Evolutionary conservation across 2,888 invertebrate genomes (phyloP).

Genomic region (Eupithecia pulchellata): DNA sequence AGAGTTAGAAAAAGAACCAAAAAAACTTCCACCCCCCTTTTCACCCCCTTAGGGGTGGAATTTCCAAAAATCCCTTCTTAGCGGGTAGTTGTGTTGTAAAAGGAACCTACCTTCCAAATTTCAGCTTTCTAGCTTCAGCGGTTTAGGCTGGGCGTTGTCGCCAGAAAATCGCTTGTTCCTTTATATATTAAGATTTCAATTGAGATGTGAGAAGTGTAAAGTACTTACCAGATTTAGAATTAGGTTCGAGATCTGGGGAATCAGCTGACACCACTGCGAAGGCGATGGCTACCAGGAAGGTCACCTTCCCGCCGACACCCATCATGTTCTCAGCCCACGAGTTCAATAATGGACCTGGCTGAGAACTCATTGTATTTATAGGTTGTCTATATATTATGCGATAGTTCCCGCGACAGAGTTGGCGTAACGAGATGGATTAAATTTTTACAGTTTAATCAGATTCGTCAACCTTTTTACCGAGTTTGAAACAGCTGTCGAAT

Average conservation of each 20-base stretch:
- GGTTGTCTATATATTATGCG: background rate
- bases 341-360: background rate
- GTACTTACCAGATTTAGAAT: background rate
- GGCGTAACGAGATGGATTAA: background rate
- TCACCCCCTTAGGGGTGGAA: too few relatives aligned
- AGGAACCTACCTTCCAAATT: too few relatives aligned
- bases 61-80: too few relatives aligned
- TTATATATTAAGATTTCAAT: too few relatives aligned
- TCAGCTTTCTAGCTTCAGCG: too few relatives aligned
- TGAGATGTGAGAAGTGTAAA: background rate
- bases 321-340: background rate
- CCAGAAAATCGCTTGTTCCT: too few relatives aligned
- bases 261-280: background rate
- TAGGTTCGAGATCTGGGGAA: conserved; percentile 8
- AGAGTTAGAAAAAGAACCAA: too few relatives aligned
- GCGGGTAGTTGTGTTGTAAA: too few relatives aligned
- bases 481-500: conserved; percentile 1
- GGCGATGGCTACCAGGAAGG: background rate
- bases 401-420: background rate
- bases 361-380: background rate
- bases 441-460: background rate
- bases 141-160: too few relatives aligned
- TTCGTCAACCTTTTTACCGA: background rate
- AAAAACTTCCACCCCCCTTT: too few relatives aligned
- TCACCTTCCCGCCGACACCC: background rate